Evolutionary conservation across 2,113 vertebrate species (phyloP).

Genomic region (Rattus norvegicus): DNA sequence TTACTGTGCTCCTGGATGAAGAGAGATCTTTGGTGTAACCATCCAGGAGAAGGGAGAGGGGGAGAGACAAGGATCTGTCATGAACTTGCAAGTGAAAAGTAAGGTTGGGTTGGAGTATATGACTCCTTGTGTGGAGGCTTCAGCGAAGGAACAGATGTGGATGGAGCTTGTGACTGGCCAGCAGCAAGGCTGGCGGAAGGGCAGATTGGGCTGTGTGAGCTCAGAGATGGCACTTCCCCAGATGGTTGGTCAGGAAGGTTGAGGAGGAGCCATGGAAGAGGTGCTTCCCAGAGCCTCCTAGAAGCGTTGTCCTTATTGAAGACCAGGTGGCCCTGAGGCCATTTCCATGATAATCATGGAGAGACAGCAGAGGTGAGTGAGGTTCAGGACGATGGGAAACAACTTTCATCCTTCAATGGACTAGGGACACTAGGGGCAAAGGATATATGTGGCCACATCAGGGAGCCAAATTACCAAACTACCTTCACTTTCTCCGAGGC

Average conservation of each 20-base stretch:
- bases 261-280: not conserved
- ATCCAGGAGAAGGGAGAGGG: not conserved
- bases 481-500: not conserved
- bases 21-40: not conserved
- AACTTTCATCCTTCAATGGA: not conserved
- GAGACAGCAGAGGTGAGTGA: too few species aligned
- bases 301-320: not conserved
- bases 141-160: not conserved
- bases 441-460: not conserved
- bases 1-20: not conserved
- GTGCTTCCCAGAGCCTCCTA: not conserved
- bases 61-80: not conserved
- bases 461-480: not conserved
- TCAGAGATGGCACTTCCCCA: not conserved
- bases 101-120: not conserved
- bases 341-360: not conserved
- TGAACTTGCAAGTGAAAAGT: rapidly evolving
- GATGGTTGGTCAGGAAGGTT: not conserved
- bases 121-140: rapidly evolving
- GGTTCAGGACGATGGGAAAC: not conserved
- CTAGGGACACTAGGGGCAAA: not conserved
- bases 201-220: not conserved
- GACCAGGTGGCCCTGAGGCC: not conserved
- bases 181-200: not conserved
- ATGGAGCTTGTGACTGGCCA: not conserved